These are phyloP conservation scores for Bedellia somnulentella DNA, from an alignment of 2,888 invertebrate species.

Conservation along the genomic window DNA sequence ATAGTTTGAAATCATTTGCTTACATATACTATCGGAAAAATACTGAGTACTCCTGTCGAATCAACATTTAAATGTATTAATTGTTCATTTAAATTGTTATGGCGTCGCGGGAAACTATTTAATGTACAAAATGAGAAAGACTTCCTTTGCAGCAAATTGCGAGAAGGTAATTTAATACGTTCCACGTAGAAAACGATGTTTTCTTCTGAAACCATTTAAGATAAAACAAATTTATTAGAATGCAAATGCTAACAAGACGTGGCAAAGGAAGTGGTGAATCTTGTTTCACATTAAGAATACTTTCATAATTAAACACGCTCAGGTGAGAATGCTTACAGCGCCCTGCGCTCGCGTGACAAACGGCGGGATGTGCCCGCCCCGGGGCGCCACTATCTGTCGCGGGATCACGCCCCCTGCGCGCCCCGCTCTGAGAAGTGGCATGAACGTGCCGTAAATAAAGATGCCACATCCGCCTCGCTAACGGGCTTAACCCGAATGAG, in stretches of 20 bases:
- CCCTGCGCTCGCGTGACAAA: slow-evolving; percentile 42
- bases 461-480: slow-evolving; percentile 26
- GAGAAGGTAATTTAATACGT: too few species aligned
- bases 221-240: slow-evolving; percentile 12
- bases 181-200: too few species aligned
- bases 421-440: slow-evolving; percentile 25
- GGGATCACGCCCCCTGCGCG: slow-evolving; percentile 19
- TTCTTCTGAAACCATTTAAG: too few species aligned
- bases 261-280: slow-evolving; percentile 42
- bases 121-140: too few species aligned
- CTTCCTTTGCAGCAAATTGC: too few species aligned
- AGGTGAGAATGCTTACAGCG: slow-evolving; percentile 32
- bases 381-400: slow-evolving; percentile 28
- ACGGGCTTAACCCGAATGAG: slow-evolving; percentile 24
- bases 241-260: slow-evolving; percentile 3
- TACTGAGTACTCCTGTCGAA: too few species aligned
- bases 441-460: slow-evolving; percentile 47
- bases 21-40: too few species aligned
- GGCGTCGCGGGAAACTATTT: too few species aligned
- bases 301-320: slow-evolving; percentile 44
- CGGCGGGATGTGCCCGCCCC: slow-evolving; percentile 33
- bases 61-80: too few species aligned
- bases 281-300: slow-evolving; percentile 37
- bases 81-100: too few species aligned
- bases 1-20: too few species aligned